phyloP scores from a whole-genome alignment of 2,888 invertebrate species.

The Agrochola macilenta region DNA sequence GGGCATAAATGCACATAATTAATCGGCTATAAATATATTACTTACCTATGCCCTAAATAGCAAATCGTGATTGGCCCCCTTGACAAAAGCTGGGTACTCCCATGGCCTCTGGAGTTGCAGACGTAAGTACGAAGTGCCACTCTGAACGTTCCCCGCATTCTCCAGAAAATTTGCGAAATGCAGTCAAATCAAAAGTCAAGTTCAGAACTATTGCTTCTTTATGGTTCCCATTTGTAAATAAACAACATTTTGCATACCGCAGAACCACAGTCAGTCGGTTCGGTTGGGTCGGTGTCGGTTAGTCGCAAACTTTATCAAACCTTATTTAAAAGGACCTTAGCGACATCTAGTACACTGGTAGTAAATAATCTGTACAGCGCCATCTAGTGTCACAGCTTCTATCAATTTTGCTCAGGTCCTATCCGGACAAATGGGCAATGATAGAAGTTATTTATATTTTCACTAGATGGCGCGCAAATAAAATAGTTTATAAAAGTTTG shows the following conservation, averaged over 20 bases:
- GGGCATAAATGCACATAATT: not conserved
- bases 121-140: not conserved
- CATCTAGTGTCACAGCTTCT: constrained; percentile 16
- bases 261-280: not conserved
- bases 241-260: not conserved
- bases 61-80: not conserved
- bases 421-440: too few relatives aligned
- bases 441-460: not conserved
- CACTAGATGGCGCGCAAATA: constrained; percentile 27
- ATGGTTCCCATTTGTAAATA: not conserved
- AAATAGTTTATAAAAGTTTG: not conserved
- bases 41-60: not conserved
- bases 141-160: not conserved
- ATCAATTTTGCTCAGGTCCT: not conserved
- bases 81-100: not conserved
- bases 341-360: constrained; percentile 35
- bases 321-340: not conserved
- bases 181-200: not conserved
- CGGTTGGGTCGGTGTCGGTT: too few relatives aligned
- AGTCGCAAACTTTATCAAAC: not conserved
- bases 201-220: not conserved
- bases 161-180: not conserved
- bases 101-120: not conserved
- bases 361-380: constrained; percentile 13
- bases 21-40: not conserved